phyloP scores from a whole-genome alignment of 2,888 invertebrate genomes.

The Mesorhabditis spiculigera region DNA sequence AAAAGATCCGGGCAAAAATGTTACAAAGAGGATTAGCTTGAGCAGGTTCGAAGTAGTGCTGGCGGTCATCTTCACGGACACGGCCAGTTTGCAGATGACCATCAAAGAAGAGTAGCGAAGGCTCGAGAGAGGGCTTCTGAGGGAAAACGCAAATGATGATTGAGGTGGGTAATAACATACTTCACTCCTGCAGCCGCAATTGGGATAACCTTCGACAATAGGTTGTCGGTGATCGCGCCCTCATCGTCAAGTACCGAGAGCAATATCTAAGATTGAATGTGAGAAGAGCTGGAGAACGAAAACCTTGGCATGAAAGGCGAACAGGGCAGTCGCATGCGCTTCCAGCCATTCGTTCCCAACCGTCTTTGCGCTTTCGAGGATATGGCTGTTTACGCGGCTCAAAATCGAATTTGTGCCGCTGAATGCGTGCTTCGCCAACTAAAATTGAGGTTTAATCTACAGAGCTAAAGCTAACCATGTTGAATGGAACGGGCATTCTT shows the following conservation, averaged over 20 bases:
- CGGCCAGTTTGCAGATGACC: constrained; percentile 41
- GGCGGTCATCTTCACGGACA: constrained; percentile 37
- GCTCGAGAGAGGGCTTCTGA: constrained; percentile 27
- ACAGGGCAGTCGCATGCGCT: constrained; percentile 68
- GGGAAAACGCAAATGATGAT: constrained; percentile 1
- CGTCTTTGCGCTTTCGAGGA: constrained; percentile 22
- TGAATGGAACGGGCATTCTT: constrained; percentile 42
- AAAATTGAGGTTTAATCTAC: neutral
- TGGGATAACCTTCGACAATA: constrained; percentile 63
- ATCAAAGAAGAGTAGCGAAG: constrained; percentile 36
- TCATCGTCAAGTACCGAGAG: constrained; percentile 71
- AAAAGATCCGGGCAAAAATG: constrained; percentile 5
- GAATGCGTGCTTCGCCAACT: constrained; percentile 27
- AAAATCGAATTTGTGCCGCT: constrained; percentile 30
- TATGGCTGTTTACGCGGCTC: constrained; percentile 28
- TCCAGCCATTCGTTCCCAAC: constrained; percentile 34
- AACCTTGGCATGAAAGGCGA: constrained; percentile 76
- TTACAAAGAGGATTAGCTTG: constrained; percentile 43
- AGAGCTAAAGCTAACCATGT: constrained; percentile 17
- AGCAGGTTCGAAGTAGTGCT: constrained; percentile 31
- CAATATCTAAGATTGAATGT: constrained; percentile 60
- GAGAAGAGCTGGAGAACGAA: neutral
- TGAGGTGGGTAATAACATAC: constrained; percentile 16
- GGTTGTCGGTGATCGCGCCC: constrained; percentile 66
- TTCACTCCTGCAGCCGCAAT: constrained; percentile 46